These are phyloP conservation scores for Bombyx mandarina DNA, from an alignment of 1,140 invertebrate genomes.

Conservation along the genomic window DNA sequence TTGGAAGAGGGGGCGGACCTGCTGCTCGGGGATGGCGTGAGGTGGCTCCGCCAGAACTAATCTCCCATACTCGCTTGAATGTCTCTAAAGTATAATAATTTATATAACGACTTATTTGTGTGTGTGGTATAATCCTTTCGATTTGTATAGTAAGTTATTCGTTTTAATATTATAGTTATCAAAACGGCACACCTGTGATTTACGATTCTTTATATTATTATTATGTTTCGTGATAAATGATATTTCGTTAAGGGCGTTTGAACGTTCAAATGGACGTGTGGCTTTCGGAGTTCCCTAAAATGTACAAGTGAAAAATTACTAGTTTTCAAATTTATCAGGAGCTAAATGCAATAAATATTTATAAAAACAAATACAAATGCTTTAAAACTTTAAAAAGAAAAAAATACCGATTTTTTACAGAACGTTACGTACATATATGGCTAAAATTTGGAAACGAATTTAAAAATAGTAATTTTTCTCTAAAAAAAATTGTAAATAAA, in stretches of 20 bases:
- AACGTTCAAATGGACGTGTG: too few species aligned
- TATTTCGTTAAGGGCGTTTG: constrained; percentile 12
- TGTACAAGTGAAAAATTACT: background rate
- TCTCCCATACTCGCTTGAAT: constrained; percentile 25
- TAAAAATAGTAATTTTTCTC: constrained; percentile 63
- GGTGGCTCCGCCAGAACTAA: constrained; percentile 39
- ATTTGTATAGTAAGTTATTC: constrained; percentile 67
- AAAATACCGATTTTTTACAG: too few species aligned
- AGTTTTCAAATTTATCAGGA: background rate
- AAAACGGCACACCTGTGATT: constrained; percentile 50
- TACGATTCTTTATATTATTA: constrained; percentile 21
- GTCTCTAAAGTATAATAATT: constrained; percentile 17
- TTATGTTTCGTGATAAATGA: constrained; percentile 48
- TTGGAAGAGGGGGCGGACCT: constrained; percentile 56
- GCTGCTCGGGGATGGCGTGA: constrained; percentile 53
- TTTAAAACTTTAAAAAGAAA: background rate
- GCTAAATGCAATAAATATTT: background rate
- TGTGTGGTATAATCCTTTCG: constrained; percentile 46
- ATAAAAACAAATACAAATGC: background rate
- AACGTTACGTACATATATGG: too few species aligned
- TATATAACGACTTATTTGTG: constrained; percentile 34
- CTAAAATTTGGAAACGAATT: constrained; percentile 10
- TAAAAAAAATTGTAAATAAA: constrained; percentile 61
- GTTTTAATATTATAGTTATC: constrained; percentile 45
- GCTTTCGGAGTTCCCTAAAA: too few species aligned